phyloP scores from a whole-genome alignment of 2,113 vertebrate genomes.

The Microcebus griseorufus region DNA sequence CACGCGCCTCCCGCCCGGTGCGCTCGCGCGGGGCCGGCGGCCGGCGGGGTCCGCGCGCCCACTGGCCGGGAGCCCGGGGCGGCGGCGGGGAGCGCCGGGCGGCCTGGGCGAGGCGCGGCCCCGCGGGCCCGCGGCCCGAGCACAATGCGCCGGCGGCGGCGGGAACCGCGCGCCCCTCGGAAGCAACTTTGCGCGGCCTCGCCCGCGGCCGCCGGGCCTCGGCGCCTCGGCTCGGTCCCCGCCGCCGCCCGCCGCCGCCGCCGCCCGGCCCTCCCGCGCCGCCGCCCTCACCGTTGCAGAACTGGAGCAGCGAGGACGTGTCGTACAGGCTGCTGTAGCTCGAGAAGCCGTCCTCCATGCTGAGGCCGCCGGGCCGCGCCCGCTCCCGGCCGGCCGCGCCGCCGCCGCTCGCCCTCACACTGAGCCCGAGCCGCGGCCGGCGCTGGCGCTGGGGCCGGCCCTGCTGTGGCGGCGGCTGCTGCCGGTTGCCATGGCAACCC shows the following conservation, averaged over 20 bases:
- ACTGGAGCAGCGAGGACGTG: constrained; percentile 97
- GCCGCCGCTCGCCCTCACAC: constrained; percentile 80
- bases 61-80: background rate
- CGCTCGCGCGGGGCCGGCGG: background rate
- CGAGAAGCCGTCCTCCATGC: constrained; percentile 98
- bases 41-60: background rate
- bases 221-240: constrained; percentile 31
- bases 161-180: constrained; percentile 61
- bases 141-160: constrained; percentile 70
- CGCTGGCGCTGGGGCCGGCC: constrained; percentile 81
- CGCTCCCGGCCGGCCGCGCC: constrained; percentile 71
- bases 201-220: constrained; percentile 18
- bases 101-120: constrained; percentile 30
- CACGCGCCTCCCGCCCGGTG: background rate
- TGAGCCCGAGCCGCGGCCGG: constrained; percentile 71
- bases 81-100: background rate
- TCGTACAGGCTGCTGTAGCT: constrained; percentile 95
- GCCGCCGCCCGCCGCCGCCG: background rate
- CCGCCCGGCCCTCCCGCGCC: background rate
- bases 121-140: constrained; percentile 64
- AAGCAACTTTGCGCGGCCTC: constrained; percentile 57
- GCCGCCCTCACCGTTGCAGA: constrained; percentile 93
- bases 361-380: constrained; percentile 77
- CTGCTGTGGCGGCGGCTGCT: constrained; percentile 89
- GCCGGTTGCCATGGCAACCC: constrained; percentile 95